phyloP scores from a whole-genome alignment of 1,140 invertebrate genomes.

The Formica selysi region DNA sequence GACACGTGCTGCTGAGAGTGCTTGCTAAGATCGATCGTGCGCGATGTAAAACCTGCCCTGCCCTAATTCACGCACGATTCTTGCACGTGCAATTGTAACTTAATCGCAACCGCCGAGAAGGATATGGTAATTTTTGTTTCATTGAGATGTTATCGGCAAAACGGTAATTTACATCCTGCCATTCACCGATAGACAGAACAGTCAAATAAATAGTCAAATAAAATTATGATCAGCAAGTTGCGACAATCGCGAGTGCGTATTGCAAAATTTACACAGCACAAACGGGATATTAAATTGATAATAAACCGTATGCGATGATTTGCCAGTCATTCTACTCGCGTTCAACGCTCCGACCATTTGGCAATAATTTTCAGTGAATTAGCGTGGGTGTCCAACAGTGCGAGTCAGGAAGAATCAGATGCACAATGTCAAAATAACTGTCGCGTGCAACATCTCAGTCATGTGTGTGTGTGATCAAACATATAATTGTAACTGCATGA shows the following conservation, averaged over 20 bases:
- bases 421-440: neutral
- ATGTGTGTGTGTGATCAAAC: neutral
- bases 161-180: neutral
- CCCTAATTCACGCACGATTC: slow-evolving; percentile 33
- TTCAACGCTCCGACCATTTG: slow-evolving; percentile 71
- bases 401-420: slow-evolving; percentile 62
- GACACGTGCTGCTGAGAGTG: slow-evolving; percentile 13
- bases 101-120: slow-evolving; percentile 3
- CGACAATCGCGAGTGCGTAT: neutral
- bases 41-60: slow-evolving; percentile 13
- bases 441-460: slow-evolving; percentile 31
- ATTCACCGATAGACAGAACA: neutral
- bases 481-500: neutral
- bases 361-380: slow-evolving; percentile 64
- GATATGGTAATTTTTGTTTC: slow-evolving; percentile 35
- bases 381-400: slow-evolving; percentile 57
- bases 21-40: slow-evolving; percentile 5
- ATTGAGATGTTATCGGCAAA: slow-evolving; percentile 40
- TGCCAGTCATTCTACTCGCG: slow-evolving; percentile 73
- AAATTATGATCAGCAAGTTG: too few relatives aligned
- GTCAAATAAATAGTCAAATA: neutral
- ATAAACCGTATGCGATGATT: slow-evolving; percentile 64
- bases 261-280: slow-evolving; percentile 68
- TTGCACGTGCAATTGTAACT: slow-evolving; percentile 14
- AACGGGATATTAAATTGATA: slow-evolving; percentile 57